Conservation (phyloP, 2,113 vertebrate species). For the Silurus glanis region DNA sequence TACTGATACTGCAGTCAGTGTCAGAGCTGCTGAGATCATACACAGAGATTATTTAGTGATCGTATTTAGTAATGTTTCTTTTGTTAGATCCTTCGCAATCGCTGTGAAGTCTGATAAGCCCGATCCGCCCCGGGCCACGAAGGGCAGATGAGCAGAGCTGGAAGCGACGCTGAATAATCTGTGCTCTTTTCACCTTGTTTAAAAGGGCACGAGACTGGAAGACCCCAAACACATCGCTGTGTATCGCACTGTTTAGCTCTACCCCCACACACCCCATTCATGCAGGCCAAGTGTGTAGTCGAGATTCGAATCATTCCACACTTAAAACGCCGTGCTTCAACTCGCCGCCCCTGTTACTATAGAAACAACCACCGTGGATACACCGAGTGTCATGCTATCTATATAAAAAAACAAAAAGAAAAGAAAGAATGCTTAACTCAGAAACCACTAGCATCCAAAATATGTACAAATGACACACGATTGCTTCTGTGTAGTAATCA, state of each 20-base stretch:
- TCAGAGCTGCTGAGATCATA: conserved; percentile 1
- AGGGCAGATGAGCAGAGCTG: background rate
- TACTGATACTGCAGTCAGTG: background rate
- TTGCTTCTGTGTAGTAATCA: conserved; percentile 56
- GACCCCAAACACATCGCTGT: conserved; percentile 45
- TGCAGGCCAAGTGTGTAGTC: conserved; percentile 29
- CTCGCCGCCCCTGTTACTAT: conserved; percentile 68
- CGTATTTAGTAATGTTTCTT: background rate
- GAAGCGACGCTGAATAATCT: background rate
- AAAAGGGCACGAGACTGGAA: conserved; percentile 30
- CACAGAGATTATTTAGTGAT: background rate
- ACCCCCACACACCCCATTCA: background rate
- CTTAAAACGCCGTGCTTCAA: conserved; percentile 55
- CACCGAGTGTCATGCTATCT: conserved; percentile 70
- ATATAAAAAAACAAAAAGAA: conserved; percentile 56
- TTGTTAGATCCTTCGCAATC: background rate
- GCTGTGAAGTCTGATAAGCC: background rate
- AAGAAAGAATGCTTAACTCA: conserved; percentile 44
- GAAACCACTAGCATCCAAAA: conserved; percentile 72
- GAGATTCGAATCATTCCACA: conserved; percentile 58
- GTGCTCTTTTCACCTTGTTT: conserved; percentile 5
- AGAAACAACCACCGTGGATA: conserved; percentile 73
- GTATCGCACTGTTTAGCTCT: conserved; percentile 39
- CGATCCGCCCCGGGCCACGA: background rate
- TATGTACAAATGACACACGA: conserved; percentile 74